Conservation (phyloP, 2,888 invertebrate genomes). For the Cistogaster globosa region DNA sequence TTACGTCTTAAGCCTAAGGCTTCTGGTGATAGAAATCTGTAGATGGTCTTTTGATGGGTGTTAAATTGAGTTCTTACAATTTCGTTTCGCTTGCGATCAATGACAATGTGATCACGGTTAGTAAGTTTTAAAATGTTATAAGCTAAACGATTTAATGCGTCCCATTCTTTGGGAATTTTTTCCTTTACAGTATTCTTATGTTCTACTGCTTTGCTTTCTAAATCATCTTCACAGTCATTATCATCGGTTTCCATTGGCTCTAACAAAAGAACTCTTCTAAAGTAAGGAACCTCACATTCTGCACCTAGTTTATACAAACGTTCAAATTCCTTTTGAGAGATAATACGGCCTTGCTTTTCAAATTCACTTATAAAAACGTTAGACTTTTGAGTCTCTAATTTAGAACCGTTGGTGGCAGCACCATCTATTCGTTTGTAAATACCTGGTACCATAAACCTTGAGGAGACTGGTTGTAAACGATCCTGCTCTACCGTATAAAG, state of each 20-base stretch:
- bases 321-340: conserved; percentile 65
- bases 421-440: conserved; percentile 75
- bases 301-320: conserved; percentile 65
- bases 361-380: conserved; percentile 75
- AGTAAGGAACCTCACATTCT: conserved; percentile 4
- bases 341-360: conserved; percentile 74
- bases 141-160: conserved; percentile 78
- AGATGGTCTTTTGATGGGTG: conserved; percentile 79
- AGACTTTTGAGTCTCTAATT: neutral
- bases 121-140: conserved; percentile 79
- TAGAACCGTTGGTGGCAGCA: conserved; percentile 17
- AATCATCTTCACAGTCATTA: conserved; percentile 8
- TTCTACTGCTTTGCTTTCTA: neutral
- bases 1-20: conserved; percentile 75
- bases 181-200: conserved; percentile 20
- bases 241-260: conserved; percentile 56
- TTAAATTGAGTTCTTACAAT: conserved; percentile 77
- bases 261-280: conserved; percentile 31
- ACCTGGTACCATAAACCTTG: conserved; percentile 76
- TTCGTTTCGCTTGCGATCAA: conserved; percentile 80
- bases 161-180: conserved; percentile 71
- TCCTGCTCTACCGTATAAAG: conserved; percentile 75
- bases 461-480: conserved; percentile 75
- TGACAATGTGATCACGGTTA: conserved; percentile 80
- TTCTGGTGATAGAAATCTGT: conserved; percentile 79